Evolutionary conservation across 2,113 vertebrate species (phyloP).

Genomic region (Syngnathus typhle): DNA sequence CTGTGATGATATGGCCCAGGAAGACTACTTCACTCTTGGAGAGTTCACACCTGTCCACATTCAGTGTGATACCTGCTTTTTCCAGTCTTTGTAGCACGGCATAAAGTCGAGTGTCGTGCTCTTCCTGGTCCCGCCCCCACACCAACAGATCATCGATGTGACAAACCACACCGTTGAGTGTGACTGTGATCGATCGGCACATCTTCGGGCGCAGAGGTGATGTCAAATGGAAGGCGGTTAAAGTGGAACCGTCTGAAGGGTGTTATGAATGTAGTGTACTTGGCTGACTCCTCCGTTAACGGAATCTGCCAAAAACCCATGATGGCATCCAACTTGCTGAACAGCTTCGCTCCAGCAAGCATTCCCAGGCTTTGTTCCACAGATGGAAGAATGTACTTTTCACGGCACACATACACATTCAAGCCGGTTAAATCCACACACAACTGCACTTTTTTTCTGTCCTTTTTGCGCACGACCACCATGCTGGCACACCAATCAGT

Average conservation of each 20-base stretch:
- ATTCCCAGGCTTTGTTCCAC: not conserved
- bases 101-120: conserved; percentile 23
- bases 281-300: not conserved
- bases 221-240: conserved; percentile 23
- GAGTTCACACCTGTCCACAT: conserved; percentile 22
- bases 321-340: not conserved
- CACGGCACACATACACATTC: not conserved
- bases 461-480: too few species aligned
- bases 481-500: too few species aligned
- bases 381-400: not conserved
- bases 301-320: conserved; percentile 1
- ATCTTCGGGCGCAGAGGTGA: conserved; percentile 11
- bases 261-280: conserved; percentile 24
- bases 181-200: too few species aligned
- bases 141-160: conserved; percentile 20
- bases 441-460: too few species aligned
- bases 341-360: not conserved
- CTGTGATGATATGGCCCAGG: conserved; percentile 16
- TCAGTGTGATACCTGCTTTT: conserved; percentile 22
- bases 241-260: conserved; percentile 21
- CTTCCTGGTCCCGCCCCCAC: not conserved
- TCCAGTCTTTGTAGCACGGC: conserved; percentile 7
- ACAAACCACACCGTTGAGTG: too few species aligned
- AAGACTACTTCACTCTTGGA: not conserved
- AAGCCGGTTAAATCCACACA: not conserved